Evolutionary conservation across 2,888 invertebrate species (phyloP).

Genomic region (Zaprionus obscuricornis): DNA sequence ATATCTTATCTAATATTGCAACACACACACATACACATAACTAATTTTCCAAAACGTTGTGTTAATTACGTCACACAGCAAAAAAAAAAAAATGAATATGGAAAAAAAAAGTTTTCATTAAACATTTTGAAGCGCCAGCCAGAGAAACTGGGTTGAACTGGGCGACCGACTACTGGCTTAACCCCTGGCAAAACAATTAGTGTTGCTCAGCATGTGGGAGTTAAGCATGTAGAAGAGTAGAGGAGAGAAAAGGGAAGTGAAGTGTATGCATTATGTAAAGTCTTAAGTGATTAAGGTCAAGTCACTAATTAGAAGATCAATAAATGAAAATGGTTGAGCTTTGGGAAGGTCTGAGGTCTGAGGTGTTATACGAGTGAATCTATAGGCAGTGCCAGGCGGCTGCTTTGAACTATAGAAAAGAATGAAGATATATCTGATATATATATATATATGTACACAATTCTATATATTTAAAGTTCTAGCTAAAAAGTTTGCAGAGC

Average conservation of each 20-base stretch:
- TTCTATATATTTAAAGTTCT: background rate
- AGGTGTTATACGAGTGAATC: slow-evolving; percentile 19
- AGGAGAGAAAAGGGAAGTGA: background rate
- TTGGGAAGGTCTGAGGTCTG: slow-evolving; percentile 3
- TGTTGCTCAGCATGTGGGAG: slow-evolving; percentile 30
- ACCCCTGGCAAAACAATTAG: slow-evolving; percentile 41
- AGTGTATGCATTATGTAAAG: slow-evolving; percentile 54
- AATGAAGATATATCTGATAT: too few species aligned
- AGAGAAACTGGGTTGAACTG: slow-evolving; percentile 28
- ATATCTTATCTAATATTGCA: slow-evolving; percentile 49
- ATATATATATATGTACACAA: background rate
- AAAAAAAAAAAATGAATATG: too few species aligned
- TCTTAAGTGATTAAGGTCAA: slow-evolving; percentile 75
- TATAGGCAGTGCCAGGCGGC: slow-evolving; percentile 30
- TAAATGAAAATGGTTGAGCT: slow-evolving; percentile 62
- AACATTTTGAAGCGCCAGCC: slow-evolving; percentile 14
- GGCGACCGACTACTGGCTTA: slow-evolving; percentile 34
- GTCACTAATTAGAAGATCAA: slow-evolving; percentile 64
- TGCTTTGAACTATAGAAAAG: slow-evolving; percentile 45
- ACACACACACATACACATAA: too few species aligned
- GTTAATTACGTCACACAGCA: slow-evolving; percentile 62
- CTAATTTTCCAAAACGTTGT: slow-evolving; percentile 27
- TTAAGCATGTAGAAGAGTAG: background rate
- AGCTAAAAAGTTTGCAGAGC: background rate
- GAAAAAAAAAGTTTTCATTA: slow-evolving; percentile 25